phyloP scores from a whole-genome alignment of 2,888 invertebrate genomes.

The Periphyllus acericola region DNA sequence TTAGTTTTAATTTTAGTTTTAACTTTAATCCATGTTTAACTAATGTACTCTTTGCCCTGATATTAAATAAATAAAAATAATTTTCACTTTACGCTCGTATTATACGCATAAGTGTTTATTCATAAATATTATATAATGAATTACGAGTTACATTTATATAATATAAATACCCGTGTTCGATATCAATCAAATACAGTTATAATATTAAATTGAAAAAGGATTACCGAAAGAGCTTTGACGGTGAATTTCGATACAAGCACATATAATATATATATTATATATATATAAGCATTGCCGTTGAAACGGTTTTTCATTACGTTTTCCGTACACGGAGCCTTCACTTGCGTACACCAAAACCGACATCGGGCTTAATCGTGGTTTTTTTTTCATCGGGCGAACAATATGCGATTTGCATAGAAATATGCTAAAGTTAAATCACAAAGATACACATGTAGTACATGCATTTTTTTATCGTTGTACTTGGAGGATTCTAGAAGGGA shows the following conservation, averaged over 20 bases:
- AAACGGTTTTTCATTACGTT: constrained; percentile 22
- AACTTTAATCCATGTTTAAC: too few species aligned
- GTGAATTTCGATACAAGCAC: background rate
- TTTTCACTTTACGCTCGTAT: too few species aligned
- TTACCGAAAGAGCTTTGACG: constrained; percentile 25
- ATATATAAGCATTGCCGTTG: background rate
- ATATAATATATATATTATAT: too few species aligned
- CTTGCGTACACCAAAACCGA: background rate
- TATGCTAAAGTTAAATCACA: background rate
- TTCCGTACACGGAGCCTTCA: background rate
- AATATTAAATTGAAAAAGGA: constrained; percentile 33
- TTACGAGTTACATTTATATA: too few species aligned
- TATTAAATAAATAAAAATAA: too few species aligned
- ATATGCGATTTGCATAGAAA: background rate
- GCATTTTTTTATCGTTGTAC: background rate
- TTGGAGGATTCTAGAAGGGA: too few species aligned
- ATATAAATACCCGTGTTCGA: background rate
- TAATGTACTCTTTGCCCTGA: too few species aligned
- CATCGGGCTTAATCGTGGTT: background rate
- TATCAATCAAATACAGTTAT: background rate
- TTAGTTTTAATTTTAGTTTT: too few species aligned
- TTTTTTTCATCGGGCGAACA: background rate
- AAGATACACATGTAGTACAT: background rate
- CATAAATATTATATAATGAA: too few species aligned
- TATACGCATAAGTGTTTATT: background rate